Base-by-base conservation (phyloP, 2,113 vertebrate genomes). In the Sterna hirundo region DNA sequence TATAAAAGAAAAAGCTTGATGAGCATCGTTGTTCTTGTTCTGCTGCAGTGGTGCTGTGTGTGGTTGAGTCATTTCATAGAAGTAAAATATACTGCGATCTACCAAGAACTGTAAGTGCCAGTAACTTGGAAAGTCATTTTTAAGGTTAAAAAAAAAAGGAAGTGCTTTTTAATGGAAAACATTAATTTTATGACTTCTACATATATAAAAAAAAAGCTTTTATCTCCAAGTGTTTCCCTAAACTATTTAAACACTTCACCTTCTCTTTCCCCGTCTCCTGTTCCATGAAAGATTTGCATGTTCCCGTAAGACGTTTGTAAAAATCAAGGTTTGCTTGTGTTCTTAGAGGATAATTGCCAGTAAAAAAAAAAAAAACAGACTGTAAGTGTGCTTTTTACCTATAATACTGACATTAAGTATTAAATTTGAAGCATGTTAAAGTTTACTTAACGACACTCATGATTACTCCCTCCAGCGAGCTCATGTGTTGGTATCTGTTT, bases 401-500 rank as follows among this genome's bases (percentile, higher is more conserved):
- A 86, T 71, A 66, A 80, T 94, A 58, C 78, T 84, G 58, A 65
- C 60, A 84, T 55, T 83, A 68, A 92, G 34, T 94, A 91, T 93
- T 97, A 77, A 40, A 95, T 93, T 89, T 91, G 66, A 95, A 96
- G 95, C 96, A 96, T 90, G 95, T 93, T 91, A 46, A 91, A 85
- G 87, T 85, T 79, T 80, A 42, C 46, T n/a, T 70, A n/a, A 72
- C 0, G 13, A 78, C 55, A n/a, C 69, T 88, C 77, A 72, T 4
- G 5, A 30, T 36, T 60, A 15, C 83, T 91, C 87, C 54, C 32
- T 85, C 51, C 55, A 11, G 58, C 46, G 85, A 89, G 68, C 76
- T 93, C 42, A 16, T 18, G 34, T 46, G 25, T 77, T 82, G 75
- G 83, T 61, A 46, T 66, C 83, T 84, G 46, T 61, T 66, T 68